These are phyloP conservation scores for Euschistus heros DNA, from an alignment of 1,140 invertebrate species.

Conservation along the genomic window DNA sequence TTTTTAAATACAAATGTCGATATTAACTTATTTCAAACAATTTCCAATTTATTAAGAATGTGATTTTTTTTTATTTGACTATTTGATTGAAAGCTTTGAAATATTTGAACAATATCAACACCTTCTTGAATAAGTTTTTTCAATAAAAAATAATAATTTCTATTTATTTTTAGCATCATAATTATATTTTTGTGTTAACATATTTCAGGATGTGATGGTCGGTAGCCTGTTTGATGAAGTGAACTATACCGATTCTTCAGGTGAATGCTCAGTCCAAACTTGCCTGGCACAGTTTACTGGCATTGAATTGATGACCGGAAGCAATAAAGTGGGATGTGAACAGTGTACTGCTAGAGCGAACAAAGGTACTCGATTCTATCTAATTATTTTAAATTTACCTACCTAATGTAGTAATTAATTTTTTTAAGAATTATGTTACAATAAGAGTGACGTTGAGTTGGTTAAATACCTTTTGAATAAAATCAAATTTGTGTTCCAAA, in stretches of 20 bases:
- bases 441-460: too few relatives aligned
- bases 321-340: slow-evolving; percentile 87
- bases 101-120: too few relatives aligned
- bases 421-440: too few relatives aligned
- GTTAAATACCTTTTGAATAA: too few relatives aligned
- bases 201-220: neutral
- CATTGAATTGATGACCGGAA: slow-evolving; percentile 74
- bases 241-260: neutral
- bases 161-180: neutral
- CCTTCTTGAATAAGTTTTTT: too few relatives aligned
- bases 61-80: too few relatives aligned
- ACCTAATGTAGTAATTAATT: neutral
- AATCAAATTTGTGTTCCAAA: too few relatives aligned
- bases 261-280: slow-evolving; percentile 69
- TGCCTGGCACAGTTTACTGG: slow-evolving; percentile 87
- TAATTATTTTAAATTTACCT: neutral
- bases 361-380: slow-evolving; percentile 29
- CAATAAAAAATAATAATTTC: neutral
- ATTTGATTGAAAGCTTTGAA: too few relatives aligned
- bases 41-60: too few relatives aligned
- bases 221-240: neutral
- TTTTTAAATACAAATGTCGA: too few relatives aligned
- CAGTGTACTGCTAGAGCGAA: slow-evolving; percentile 68
- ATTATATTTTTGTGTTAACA: too few relatives aligned
- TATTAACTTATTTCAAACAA: too few relatives aligned